Conservation (phyloP, 2,113 vertebrate species). For the Neotoma lepida region DNA sequence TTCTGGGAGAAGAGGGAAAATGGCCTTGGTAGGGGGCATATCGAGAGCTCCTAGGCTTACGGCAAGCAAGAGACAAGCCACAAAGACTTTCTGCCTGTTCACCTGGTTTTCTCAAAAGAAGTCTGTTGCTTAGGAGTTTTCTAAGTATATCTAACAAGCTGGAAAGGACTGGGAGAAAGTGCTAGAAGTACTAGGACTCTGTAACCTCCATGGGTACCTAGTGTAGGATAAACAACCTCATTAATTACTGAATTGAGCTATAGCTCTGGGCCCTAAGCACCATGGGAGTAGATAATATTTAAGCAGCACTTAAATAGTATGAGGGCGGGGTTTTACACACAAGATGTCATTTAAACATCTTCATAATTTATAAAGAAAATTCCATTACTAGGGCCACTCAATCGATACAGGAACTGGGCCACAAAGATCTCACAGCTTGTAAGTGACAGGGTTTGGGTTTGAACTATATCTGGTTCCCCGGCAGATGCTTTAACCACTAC, state of each 20-base stretch:
- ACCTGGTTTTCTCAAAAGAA: not conserved
- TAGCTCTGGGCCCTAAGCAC: not conserved
- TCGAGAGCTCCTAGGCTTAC: not conserved
- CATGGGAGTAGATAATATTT: not conserved
- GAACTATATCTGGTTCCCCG: not conserved
- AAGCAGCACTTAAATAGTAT: not conserved
- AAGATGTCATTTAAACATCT: not conserved
- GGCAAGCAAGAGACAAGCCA: not conserved
- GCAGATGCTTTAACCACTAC: not conserved
- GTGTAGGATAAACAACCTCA: not conserved
- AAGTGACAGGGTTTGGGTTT: not conserved
- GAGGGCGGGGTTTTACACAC: not conserved
- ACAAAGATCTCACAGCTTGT: not conserved
- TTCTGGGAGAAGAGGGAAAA: not conserved
- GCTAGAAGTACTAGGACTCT: not conserved
- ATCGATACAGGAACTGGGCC: not conserved
- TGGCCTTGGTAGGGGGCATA: not conserved
- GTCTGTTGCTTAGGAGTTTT: conserved; percentile 10
- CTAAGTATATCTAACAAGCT: not conserved
- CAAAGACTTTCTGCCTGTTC: not conserved
- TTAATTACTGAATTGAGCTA: not conserved
- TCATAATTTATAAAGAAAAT: not conserved
- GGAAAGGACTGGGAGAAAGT: not conserved
- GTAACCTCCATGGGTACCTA: not conserved
- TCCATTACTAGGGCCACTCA: not conserved